These are phyloP conservation scores for Leptobrachium leishanense DNA, from an alignment of 2,113 vertebrate species.

Conservation along the genomic window DNA sequence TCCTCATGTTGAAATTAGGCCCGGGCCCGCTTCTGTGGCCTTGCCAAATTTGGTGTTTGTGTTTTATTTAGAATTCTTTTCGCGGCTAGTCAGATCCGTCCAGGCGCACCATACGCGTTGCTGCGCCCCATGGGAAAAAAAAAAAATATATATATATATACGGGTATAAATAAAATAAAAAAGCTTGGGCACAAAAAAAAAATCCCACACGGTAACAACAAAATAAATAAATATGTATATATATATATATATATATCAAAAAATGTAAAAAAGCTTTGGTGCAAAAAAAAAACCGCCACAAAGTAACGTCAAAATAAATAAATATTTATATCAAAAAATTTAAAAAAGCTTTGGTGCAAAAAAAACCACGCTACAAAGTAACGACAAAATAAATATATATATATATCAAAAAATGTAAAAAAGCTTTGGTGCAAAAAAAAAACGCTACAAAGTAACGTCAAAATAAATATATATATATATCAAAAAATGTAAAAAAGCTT, in stretches of 20 bases:
- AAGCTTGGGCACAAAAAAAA: background rate
- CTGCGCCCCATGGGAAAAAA: slow-evolving; percentile 79
- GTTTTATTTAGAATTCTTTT: slow-evolving; percentile 87
- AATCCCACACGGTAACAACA: slow-evolving; percentile 57
- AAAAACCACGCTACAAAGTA: no score
- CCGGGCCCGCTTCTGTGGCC: slow-evolving; percentile 81
- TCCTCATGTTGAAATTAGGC: slow-evolving; percentile 83
- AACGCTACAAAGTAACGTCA: no score
- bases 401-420: no score
- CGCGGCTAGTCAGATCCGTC: slow-evolving; percentile 81
- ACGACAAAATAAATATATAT: no score
- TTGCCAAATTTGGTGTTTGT: slow-evolving; percentile 86
- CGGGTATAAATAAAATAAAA: no score
- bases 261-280: slow-evolving; percentile 61
- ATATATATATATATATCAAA: slow-evolving; percentile 49
- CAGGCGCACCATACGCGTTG: slow-evolving; percentile 77
- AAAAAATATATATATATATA: slow-evolving; percentile 69
- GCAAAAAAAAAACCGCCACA: no score
- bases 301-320: no score
- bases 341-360: no score
- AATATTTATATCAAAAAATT: no score
- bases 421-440: no score
- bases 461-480: no score
- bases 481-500: no score
- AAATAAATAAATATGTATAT: slow-evolving; percentile 49